These are phyloP conservation scores for Thymelicus lineola DNA, from an alignment of 2,888 invertebrate species.

Conservation along the genomic window DNA sequence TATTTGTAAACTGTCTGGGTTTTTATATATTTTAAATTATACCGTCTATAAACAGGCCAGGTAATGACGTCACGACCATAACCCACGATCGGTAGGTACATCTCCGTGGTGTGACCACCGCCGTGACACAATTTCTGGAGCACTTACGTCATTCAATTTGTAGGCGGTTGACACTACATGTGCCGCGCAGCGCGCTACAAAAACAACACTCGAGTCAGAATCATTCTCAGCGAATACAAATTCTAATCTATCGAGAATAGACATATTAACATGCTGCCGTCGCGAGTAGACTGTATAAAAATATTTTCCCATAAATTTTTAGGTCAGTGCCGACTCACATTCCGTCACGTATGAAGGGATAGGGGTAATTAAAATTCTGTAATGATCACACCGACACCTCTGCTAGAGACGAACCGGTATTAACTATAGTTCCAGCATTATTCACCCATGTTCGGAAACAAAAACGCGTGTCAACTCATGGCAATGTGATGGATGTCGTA, in stretches of 20 bases:
- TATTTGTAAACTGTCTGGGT: too few relatives aligned
- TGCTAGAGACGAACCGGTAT: constrained; percentile 46
- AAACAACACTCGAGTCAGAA: constrained; percentile 43
- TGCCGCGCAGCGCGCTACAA: constrained; percentile 47
- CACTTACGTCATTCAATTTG: constrained; percentile 65
- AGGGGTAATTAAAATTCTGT: constrained; percentile 76
- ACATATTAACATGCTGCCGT: constrained; percentile 41
- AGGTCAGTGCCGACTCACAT: constrained; percentile 72
- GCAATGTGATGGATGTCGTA: constrained; percentile 28
- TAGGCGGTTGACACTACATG: constrained; percentile 63
- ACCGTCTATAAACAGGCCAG: constrained; percentile 4
- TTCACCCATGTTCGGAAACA: constrained; percentile 24
- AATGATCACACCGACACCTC: constrained; percentile 70
- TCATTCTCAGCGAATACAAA: constrained; percentile 45
- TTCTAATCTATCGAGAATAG: constrained; percentile 49
- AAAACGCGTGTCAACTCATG: constrained; percentile 26
- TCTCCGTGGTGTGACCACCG: constrained; percentile 47
- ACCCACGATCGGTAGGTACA: constrained; percentile 22
- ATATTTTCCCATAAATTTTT: constrained; percentile 76
- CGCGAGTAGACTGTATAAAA: constrained; percentile 49
- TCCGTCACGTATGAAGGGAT: constrained; percentile 72
- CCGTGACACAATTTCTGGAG: constrained; percentile 53
- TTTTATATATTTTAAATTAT: too few relatives aligned
- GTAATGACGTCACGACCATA: constrained; percentile 51
- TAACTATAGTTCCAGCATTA: constrained; percentile 30